Conservation (phyloP, 2,797 vertebrate species). For the Ctenosaura bakeri region DNA sequence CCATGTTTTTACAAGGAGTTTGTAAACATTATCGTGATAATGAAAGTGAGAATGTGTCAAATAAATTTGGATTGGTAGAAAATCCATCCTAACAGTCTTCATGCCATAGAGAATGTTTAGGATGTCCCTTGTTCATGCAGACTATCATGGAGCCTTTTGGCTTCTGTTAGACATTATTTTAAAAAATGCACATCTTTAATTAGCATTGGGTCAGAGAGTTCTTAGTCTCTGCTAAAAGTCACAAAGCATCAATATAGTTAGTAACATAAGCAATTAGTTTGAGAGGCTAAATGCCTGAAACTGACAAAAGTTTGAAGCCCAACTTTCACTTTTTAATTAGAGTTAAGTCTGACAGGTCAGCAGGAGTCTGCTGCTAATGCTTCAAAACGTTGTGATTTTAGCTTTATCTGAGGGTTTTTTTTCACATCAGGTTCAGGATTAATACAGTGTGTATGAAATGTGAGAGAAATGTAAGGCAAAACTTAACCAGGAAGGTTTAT, state of each 20-base stretch:
- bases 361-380: conserved; percentile 47
- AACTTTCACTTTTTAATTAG: conserved; percentile 59
- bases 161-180: conserved; percentile 8
- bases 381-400: conserved; percentile 57
- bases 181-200: conserved; percentile 29
- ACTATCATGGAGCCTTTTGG: conserved; percentile 22
- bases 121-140: neutral
- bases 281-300: conserved; percentile 33
- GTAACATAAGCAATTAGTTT: conserved; percentile 38
- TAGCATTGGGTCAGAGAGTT: conserved; percentile 30
- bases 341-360: conserved; percentile 42
- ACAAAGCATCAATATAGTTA: conserved; percentile 28
- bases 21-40: neutral
- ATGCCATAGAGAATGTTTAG: conserved; percentile 1
- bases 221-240: conserved; percentile 3
- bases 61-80: conserved; percentile 27
- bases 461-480: conserved; percentile 68
- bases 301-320: conserved; percentile 41
- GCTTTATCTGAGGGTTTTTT: conserved; percentile 71
- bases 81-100: neutral
- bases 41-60: neutral
- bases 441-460: conserved; percentile 78
- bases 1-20: conserved; percentile 27
- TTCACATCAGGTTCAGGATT: conserved; percentile 72
- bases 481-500: conserved; percentile 28